Conservation (phyloP, 2,797 vertebrate genomes). For the Crocidura indochinensis region DNA sequence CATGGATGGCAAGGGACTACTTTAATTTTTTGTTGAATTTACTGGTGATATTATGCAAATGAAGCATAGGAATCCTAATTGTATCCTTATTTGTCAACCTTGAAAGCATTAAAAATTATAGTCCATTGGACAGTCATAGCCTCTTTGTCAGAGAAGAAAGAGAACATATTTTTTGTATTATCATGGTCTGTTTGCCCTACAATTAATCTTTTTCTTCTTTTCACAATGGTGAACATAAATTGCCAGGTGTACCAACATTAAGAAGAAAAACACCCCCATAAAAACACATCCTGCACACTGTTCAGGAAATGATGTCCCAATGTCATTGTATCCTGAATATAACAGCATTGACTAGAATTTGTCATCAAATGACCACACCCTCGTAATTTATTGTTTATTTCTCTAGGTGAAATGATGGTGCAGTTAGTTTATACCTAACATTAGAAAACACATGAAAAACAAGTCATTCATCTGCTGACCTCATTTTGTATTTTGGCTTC, state of each 20-base stretch:
- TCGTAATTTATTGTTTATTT: background rate
- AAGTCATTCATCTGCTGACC: background rate
- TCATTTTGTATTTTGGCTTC: constrained; percentile 44
- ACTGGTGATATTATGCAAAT: background rate
- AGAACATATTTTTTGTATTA: constrained; percentile 27
- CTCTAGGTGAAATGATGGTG: background rate
- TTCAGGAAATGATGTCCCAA: background rate
- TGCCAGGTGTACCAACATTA: constrained; percentile 40
- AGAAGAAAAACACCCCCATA: constrained; percentile 5
- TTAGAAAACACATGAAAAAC: constrained; percentile 33
- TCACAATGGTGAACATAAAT: constrained; percentile 23
- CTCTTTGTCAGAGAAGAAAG: constrained; percentile 59
- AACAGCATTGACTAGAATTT: constrained; percentile 2
- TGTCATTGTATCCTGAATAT: background rate
- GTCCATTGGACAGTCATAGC: constrained; percentile 16
- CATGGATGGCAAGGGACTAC: background rate
- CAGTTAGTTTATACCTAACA: constrained; percentile 19
- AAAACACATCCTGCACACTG: background rate
- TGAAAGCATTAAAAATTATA: constrained; percentile 20
- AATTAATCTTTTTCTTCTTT: constrained; percentile 46
- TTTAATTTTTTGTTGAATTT: constrained; percentile 9
- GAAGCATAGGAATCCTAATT: background rate
- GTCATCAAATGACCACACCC: background rate
- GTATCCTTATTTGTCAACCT: constrained; percentile 35
- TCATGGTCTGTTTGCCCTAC: constrained; percentile 4